Base-by-base conservation (phyloP, 1,140 invertebrate species). In the Alviniconcha marisindica region DNA sequence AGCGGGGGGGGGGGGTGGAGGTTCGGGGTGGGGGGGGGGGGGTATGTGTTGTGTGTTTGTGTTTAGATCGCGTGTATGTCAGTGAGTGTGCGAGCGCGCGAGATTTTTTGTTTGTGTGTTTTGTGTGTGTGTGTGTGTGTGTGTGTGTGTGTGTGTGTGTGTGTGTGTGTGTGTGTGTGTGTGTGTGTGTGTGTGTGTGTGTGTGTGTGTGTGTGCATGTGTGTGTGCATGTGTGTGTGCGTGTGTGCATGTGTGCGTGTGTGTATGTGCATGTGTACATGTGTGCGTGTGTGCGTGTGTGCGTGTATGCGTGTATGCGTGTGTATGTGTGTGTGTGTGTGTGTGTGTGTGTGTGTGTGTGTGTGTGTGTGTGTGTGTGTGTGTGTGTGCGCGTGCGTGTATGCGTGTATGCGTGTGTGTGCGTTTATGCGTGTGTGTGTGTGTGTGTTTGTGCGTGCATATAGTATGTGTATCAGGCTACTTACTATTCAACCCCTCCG, bases 161-260 rank as follows among this genome's bases (percentile, higher is more conserved):
- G 48, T 33, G 33, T 33, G 24, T 33, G 24, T 69, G 63, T 33
- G 63, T 69, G 63, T 33, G 63, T 69, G 24, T 33, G 63, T 69
- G 24, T 69, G 63, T 51, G 48, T 51, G 48, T 69, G 63, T 69
- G 63, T 33, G 63, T 69, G 24, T 33, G 33, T 69, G 63, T 69
- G 63, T 28, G 24, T 69, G 63, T 69, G 10, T 3, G 33, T 69
- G 66, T 69, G 33, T 5, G 33, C 28, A 31, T 36, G 66, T 28
- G 33, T 69, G 66, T 10, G 2, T 31, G 66, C 14, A 31, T 31
- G n/a, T 31, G 28, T 7, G 69, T 73, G 40, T 2, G 14, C 21
- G 69, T 73, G 69, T 31, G 69, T 73, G 69, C n/a, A 12, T 38
- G 69, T 38, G 69, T 40, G 69, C 21, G 56, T 60, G 56, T 60